Percentiles rank a stretch among this genome's conserved stretches.
Conservation (phyloP, 2,888 invertebrate species). For the Drosophila percnosoma region DNA sequence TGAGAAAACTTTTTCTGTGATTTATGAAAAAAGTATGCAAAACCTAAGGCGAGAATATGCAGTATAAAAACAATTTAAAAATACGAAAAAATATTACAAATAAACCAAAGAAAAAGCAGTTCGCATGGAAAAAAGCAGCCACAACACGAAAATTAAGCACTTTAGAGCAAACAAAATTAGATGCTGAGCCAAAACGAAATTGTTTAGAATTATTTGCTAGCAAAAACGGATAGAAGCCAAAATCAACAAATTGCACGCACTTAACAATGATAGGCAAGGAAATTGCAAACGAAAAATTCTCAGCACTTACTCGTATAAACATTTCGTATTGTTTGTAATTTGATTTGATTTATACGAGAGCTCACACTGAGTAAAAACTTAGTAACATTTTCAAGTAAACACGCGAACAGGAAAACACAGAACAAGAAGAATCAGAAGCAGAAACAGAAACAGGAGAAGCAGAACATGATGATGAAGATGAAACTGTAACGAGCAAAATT, state of each 20-base stretch:
- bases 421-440: slow-evolving; percentile 20
- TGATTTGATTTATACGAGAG: slow-evolving; percentile 27
- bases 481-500: slow-evolving; percentile 60
- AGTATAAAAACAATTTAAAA: slow-evolving; percentile 14
- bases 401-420: slow-evolving; percentile 19
- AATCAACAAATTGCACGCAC: slow-evolving; percentile 37
- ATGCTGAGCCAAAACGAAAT: slow-evolving; percentile 50
- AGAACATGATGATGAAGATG: slow-evolving; percentile 17
- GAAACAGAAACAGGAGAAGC: not conserved
- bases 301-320: slow-evolving; percentile 41
- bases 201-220: slow-evolving; percentile 68
- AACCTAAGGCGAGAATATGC: slow-evolving; percentile 42
- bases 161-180: slow-evolving; percentile 52
- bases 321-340: slow-evolving; percentile 50
- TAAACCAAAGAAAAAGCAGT: slow-evolving; percentile 26
- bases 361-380: slow-evolving; percentile 39
- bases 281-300: slow-evolving; percentile 5
- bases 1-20: slow-evolving; percentile 78
- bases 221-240: slow-evolving; percentile 21
- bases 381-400: slow-evolving; percentile 16
- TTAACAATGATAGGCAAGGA: slow-evolving; percentile 12
- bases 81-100: slow-evolving; percentile 22
- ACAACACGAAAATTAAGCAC: slow-evolving; percentile 52
- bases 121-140: slow-evolving; percentile 13
- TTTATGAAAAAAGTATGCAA: slow-evolving; percentile 76